A percentile compares a stretch with the other conserved stretches of the same genome.
Conservation (phyloP, 2,797 vertebrate species). For the Semotilus atromaculatus region DNA sequence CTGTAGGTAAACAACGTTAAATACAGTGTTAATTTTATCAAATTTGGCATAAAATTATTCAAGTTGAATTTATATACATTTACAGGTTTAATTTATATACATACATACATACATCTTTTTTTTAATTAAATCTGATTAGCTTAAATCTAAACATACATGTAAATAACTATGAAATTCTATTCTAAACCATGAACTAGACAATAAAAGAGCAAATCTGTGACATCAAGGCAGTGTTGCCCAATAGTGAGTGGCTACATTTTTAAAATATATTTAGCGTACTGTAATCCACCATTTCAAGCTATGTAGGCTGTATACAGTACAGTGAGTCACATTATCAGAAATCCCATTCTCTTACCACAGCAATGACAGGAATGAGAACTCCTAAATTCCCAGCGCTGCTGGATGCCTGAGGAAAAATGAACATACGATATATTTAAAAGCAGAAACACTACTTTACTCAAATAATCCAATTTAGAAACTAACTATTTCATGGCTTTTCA, state of each 20-base stretch:
- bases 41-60: background rate
- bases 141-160: background rate
- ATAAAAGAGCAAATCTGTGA: background rate
- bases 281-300: background rate
- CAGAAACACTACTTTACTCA: background rate
- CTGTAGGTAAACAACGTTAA: background rate
- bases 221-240: background rate
- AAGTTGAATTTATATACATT: background rate
- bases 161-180: background rate
- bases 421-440: background rate
- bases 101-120: background rate
- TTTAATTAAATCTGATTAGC: background rate
- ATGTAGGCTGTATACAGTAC: background rate
- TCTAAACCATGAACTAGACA: background rate
- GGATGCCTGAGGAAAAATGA: conserved; percentile 82
- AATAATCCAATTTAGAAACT: background rate
- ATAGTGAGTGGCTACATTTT: background rate
- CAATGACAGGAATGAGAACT: conserved; percentile 96
- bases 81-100: too few relatives aligned
- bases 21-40: background rate
- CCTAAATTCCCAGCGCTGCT: conserved; percentile 99
- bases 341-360: conserved; percentile 85
- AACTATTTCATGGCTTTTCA: background rate
- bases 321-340: background rate
- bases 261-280: background rate